Conservation (phyloP, 2,113 vertebrate genomes). For the Micromys minutus region DNA sequence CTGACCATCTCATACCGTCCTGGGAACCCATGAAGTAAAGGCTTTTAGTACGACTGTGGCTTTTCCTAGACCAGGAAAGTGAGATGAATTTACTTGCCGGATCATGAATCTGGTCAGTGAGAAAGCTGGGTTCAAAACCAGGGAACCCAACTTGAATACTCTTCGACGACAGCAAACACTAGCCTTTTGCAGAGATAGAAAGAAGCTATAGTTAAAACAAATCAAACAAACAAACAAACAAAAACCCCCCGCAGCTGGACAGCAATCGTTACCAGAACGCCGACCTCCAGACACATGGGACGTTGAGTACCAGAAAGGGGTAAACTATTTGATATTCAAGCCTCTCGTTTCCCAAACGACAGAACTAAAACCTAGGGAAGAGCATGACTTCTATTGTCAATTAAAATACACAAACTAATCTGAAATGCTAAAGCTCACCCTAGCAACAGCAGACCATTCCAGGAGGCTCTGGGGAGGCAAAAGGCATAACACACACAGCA, state of each 20-base stretch:
- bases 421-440: not conserved
- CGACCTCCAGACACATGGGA: not conserved
- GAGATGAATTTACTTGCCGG: not conserved
- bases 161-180: not conserved
- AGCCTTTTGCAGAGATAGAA: not conserved
- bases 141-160: not conserved
- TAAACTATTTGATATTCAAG: not conserved
- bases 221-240: rapidly evolving
- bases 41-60: not conserved
- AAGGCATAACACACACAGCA: not conserved
- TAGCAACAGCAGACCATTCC: not conserved
- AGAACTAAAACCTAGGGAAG: not conserved
- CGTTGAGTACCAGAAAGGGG: not conserved
- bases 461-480: not conserved
- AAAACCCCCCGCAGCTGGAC: not conserved
- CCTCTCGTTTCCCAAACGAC: not conserved
- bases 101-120: not conserved
- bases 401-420: too few relatives aligned
- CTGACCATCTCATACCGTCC: not conserved
- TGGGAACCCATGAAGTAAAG: not conserved
- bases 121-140: not conserved
- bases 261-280: not conserved
- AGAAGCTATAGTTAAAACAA: not conserved
- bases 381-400: not conserved
- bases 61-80: not conserved